phyloP scores from a whole-genome alignment of 2,113 vertebrate species.

The Suricata suricatta region DNA sequence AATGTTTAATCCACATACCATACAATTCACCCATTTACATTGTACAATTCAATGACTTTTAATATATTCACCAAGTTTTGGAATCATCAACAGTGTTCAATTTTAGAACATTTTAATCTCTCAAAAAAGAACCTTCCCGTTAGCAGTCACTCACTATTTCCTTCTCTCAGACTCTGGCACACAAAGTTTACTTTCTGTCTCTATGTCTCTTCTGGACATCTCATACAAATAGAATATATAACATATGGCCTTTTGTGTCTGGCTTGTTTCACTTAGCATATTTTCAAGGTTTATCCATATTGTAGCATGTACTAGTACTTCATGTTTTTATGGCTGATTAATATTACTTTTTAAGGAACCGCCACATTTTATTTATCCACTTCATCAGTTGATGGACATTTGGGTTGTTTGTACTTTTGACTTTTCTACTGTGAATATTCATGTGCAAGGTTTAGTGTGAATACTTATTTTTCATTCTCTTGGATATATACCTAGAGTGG shows the following conservation, averaged over 20 bases:
- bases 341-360: neutral
- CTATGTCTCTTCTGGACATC: neutral
- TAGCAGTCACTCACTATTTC: neutral
- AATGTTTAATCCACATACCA: neutral
- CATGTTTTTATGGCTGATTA: neutral
- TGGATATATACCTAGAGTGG: neutral
- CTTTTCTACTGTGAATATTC: neutral
- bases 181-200: neutral
- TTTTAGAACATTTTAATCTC: slow-evolving; percentile 30
- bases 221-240: neutral
- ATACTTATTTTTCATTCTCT: neutral
- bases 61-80: neutral
- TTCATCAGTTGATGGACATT: neutral
- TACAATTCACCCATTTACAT: neutral
- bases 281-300: neutral
- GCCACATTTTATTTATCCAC: neutral
- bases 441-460: neutral
- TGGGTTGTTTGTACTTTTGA: neutral
- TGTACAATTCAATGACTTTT: neutral
- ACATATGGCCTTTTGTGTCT: neutral
- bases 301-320: neutral
- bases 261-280: neutral
- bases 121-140: neutral
- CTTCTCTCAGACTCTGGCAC: neutral
- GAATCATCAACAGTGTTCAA: neutral